phyloP scores from a whole-genome alignment of 2,888 invertebrate species.

The Hoplodrina blanda region DNA sequence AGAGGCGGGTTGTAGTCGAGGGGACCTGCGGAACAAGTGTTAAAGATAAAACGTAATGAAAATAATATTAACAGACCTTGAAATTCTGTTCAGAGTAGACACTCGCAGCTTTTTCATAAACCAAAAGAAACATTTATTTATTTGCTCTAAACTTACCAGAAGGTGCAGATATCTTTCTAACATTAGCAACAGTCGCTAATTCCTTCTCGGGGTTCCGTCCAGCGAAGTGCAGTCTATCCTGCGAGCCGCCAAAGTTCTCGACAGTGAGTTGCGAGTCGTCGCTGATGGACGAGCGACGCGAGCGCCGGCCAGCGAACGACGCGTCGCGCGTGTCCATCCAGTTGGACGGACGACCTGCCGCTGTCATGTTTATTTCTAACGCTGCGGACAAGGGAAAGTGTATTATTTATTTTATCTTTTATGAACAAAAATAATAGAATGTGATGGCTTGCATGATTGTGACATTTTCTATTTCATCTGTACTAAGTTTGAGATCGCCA shows the following conservation, averaged over 20 bases:
- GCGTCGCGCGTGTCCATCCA: slow-evolving; percentile 92
- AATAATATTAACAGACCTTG: not conserved
- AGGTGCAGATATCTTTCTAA: slow-evolving; percentile 88
- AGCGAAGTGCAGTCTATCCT: slow-evolving; percentile 96
- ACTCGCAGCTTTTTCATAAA: too few relatives aligned
- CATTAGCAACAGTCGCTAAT: slow-evolving; percentile 85
- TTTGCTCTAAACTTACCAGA: slow-evolving; percentile 75
- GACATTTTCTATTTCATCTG: too few relatives aligned
- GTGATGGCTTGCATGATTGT: too few relatives aligned
- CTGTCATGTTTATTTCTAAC: slow-evolving; percentile 67
- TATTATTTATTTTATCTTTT: not conserved
- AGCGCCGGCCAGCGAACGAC: slow-evolving; percentile 95
- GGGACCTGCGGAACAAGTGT: slow-evolving; percentile 75
- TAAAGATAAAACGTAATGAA: not conserved
- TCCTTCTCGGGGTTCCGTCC: slow-evolving; percentile 96
- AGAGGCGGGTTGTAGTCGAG: slow-evolving; percentile 93
- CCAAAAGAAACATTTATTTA: not conserved
- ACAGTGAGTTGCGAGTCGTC: slow-evolving; percentile 97
- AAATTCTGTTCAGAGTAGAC: too few relatives aligned
- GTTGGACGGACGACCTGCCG: slow-evolving; percentile 96
- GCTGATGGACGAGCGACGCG: slow-evolving; percentile 94
- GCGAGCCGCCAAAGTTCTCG: slow-evolving; percentile 98
- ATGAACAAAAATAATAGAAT: not conserved
- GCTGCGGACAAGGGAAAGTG: slow-evolving; percentile 6
- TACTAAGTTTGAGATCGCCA: too few relatives aligned